A percentile compares a stretch with the other conserved stretches of the same genome.
These are phyloP conservation scores for Pilophorus perplexus DNA, from an alignment of 2,888 invertebrate genomes.

Conservation along the genomic window DNA sequence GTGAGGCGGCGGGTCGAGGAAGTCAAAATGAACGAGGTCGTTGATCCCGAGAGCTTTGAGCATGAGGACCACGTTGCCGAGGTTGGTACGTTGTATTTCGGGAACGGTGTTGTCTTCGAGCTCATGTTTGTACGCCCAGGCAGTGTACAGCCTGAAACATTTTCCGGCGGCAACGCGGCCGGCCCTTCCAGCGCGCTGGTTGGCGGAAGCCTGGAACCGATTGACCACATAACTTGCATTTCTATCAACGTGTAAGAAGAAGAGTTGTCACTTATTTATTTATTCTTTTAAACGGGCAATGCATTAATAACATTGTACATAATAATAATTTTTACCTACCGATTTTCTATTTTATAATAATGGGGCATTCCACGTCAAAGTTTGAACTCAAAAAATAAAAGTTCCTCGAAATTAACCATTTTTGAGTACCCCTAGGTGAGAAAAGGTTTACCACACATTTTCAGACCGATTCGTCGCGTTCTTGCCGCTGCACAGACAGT, in stretches of 20 bases:
- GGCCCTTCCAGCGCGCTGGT: conserved; percentile 94
- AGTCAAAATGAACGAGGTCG: conserved; percentile 97
- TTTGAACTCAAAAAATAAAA: no score
- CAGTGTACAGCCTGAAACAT: conserved; percentile 96
- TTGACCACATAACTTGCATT: no score
- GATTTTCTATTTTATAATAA: no score
- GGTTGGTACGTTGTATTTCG: conserved; percentile 96
- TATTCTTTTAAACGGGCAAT: no score
- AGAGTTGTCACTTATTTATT: not conserved
- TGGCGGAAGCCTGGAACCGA: conserved; percentile 73
- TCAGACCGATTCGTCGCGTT: no score
- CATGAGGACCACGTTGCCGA: conserved; percentile 92
- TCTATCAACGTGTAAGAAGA: not conserved
- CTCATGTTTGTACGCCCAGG: conserved; percentile 98
- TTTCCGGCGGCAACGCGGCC: conserved; percentile 96
- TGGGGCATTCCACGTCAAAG: no score
- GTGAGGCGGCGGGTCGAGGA: conserved; percentile 95
- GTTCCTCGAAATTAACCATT: no score
- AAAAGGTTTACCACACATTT: no score
- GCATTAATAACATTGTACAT: no score
- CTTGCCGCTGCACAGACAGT: no score
- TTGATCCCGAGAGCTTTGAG: conserved; percentile 96
- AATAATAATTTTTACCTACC: no score
- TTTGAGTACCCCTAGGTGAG: no score
- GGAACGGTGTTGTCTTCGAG: conserved; percentile 97